Evolutionary conservation across 2,113 vertebrate genomes (phyloP).

Genomic region (Casuarius casuarius): DNA sequence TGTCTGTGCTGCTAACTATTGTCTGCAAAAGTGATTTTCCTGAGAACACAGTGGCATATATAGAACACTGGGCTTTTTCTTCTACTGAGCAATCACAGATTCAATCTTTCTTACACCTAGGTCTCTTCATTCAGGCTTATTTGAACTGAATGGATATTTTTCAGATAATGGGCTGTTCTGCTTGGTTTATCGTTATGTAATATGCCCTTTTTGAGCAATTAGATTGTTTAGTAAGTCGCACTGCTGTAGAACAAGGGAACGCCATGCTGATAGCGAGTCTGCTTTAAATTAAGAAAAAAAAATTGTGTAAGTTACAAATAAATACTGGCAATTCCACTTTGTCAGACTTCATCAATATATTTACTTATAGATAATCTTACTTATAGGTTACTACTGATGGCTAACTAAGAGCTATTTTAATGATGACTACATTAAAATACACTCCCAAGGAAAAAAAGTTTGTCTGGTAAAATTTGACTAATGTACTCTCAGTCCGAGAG

Average conservation of each 20-base stretch:
- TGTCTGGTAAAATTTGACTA: background rate
- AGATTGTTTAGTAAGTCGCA: slow-evolving; percentile 70
- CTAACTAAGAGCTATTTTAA: background rate
- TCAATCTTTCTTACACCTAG: slow-evolving; percentile 24
- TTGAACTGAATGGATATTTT: slow-evolving; percentile 74
- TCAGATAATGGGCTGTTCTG: slow-evolving; percentile 70
- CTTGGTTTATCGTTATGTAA: slow-evolving; percentile 78
- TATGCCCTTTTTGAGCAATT: slow-evolving; percentile 70
- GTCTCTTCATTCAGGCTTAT: slow-evolving; percentile 76
- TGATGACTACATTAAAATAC: background rate
- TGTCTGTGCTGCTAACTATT: background rate
- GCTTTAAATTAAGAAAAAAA: background rate
- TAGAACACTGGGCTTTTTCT: background rate
- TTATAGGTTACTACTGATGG: background rate
- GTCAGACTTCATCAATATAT: background rate
- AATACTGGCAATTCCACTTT: background rate
- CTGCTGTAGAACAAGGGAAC: background rate
- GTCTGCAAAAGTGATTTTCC: background rate
- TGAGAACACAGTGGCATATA: background rate
- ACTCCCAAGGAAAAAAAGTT: background rate
- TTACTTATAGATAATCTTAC: background rate
- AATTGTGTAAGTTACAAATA: background rate
- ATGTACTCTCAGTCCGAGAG: background rate
- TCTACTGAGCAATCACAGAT: background rate
- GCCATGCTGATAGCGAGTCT: background rate